Percentiles rank a stretch among this genome's conserved stretches.
Conservation (phyloP, 2,888 invertebrate genomes). For the Hylaea fasciaria region DNA sequence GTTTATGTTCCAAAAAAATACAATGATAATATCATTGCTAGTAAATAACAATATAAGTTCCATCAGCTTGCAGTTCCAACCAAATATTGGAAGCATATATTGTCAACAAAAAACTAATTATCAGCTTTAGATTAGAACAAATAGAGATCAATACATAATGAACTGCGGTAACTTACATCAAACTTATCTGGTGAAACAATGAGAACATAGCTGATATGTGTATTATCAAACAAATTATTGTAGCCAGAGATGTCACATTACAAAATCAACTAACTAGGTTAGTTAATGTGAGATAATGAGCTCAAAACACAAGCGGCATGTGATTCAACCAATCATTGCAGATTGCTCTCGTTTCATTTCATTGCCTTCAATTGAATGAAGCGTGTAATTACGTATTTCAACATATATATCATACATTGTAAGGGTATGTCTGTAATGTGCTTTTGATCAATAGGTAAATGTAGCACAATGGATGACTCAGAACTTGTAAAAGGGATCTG, state of each 20-base stretch:
- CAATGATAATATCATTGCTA: too few relatives aligned
- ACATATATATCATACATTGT: constrained; percentile 22
- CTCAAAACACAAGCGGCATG: constrained; percentile 46
- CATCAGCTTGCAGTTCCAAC: too few relatives aligned
- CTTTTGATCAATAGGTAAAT: constrained; percentile 4
- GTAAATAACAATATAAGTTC: too few relatives aligned
- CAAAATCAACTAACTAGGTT: constrained; percentile 34
- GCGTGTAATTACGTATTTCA: constrained; percentile 57
- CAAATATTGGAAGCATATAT: too few relatives aligned
- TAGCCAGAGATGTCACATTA: constrained; percentile 19
- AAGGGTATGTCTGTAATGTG: constrained; percentile 15
- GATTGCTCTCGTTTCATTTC: constrained; percentile 64
- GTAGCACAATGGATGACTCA: background rate
- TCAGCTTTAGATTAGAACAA: background rate
- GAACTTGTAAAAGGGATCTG: too few relatives aligned
- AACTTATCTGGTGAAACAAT: constrained; percentile 2
- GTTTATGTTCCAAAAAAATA: too few relatives aligned
- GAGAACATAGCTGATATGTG: constrained; percentile 12
- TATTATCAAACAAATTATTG: constrained; percentile 19
- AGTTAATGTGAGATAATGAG: constrained; percentile 57
- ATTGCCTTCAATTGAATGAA: constrained; percentile 73
- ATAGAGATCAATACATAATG: too few relatives aligned
- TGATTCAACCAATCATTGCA: constrained; percentile 72
- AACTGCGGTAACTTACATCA: constrained; percentile 10
- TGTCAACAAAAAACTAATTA: too few relatives aligned